Evolutionary conservation across 2,797 vertebrate species (phyloP).

Genomic region (Thamnophis elegans): DNA sequence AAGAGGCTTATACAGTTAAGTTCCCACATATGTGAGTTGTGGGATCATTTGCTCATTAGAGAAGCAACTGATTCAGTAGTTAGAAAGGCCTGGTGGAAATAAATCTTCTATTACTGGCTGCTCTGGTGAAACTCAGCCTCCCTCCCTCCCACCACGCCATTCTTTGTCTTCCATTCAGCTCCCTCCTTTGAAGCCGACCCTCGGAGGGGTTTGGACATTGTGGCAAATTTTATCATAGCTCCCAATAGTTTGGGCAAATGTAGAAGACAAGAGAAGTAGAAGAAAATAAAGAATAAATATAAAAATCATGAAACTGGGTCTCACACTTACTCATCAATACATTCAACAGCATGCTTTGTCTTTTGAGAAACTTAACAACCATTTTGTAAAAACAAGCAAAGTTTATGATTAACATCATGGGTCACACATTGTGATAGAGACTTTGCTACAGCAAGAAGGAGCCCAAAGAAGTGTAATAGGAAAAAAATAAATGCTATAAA

Average conservation of each 20-base stretch:
- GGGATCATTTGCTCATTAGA: constrained; percentile 49
- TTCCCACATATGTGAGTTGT: constrained; percentile 49
- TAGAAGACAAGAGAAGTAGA: constrained; percentile 60
- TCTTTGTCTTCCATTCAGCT: constrained; percentile 49
- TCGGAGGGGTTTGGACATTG: constrained; percentile 51
- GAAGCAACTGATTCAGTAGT: constrained; percentile 45
- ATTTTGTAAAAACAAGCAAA: constrained; percentile 39
- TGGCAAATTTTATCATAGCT: constrained; percentile 62
- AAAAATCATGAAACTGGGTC: constrained; percentile 54
- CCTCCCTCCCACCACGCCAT: constrained; percentile 17
- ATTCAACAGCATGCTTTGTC: constrained; percentile 33
- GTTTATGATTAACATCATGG: constrained; percentile 46
- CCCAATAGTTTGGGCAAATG: constrained; percentile 60
- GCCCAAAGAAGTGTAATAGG: constrained; percentile 27
- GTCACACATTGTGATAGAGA: constrained; percentile 17
- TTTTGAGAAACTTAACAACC: constrained; percentile 42
- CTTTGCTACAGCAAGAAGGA: constrained; percentile 11
- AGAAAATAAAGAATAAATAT: constrained; percentile 59
- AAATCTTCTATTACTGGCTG: constrained; percentile 40
- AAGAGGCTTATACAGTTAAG: constrained; percentile 28
- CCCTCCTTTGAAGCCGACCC: constrained; percentile 48
- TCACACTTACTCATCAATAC: constrained; percentile 36
- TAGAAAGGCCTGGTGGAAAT: constrained; percentile 50
- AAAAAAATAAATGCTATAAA: not conserved
- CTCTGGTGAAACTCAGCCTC: constrained; percentile 59